These are phyloP conservation scores for Paralvinella palmiformis DNA, from an alignment of 1,140 invertebrate genomes.

Conservation along the genomic window DNA sequence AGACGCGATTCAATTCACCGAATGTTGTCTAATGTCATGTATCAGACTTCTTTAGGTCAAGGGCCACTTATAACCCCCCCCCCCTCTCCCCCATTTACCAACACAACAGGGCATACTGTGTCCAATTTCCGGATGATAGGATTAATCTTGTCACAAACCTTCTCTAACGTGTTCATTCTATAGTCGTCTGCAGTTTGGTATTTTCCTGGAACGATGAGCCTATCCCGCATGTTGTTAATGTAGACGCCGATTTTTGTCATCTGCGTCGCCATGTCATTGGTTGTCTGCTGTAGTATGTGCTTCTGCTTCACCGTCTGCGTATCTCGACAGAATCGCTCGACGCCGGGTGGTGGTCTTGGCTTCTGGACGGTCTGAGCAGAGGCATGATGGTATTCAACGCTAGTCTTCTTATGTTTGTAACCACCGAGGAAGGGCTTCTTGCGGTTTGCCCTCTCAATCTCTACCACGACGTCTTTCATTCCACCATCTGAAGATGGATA, in stretches of 20 bases:
- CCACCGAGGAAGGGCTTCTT: conserved; percentile 44
- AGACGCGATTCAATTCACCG: too few relatives aligned
- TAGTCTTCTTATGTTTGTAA: conserved; percentile 42
- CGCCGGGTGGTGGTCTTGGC: conserved; percentile 27
- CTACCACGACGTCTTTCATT: conserved; percentile 45
- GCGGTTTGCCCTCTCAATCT: conserved; percentile 41
- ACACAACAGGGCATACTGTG: too few relatives aligned
- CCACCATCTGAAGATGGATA: conserved; percentile 28
- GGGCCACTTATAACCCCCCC: too few relatives aligned
- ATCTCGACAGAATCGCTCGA: conserved; percentile 33
- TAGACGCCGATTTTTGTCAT: conserved; percentile 50
- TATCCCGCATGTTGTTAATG: conserved; percentile 42
- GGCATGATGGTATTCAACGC: conserved; percentile 46
- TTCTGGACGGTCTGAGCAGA: conserved; percentile 45
- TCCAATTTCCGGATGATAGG: too few relatives aligned
- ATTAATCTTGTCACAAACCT: too few relatives aligned
- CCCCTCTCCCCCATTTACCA: too few relatives aligned
- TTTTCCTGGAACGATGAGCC: conserved; percentile 40
- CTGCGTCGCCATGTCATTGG: conserved; percentile 47
- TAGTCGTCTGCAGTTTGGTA: conserved; percentile 49
- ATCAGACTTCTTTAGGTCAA: too few relatives aligned
- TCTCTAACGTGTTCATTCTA: conserved; percentile 28
- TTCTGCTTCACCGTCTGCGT: conserved; percentile 47
- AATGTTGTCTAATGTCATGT: too few relatives aligned
- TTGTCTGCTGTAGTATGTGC: conserved; percentile 42